Evolutionary conservation across 2,113 vertebrate genomes (phyloP), one percentile per base, ranked within the genome.

Genomic region (Hydropotes inermis): DNA sequence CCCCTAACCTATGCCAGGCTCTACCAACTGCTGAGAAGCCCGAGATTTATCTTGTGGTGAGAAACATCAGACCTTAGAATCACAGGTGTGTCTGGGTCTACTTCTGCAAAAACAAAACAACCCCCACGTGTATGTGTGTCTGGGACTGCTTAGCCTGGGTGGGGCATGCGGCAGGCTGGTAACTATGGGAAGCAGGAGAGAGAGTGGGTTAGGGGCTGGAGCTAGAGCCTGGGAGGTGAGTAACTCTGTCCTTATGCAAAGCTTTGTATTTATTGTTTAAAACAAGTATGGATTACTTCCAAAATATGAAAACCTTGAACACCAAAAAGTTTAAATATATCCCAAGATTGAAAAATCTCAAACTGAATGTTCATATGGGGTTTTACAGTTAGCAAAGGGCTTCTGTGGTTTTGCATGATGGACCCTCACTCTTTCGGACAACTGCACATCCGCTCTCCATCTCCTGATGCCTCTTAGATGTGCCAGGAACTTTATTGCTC

Each of bases 41-140:
- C 19, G 2, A 87, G 54, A 43, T 25, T 50, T 1, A 4, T 1
- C 14, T 2, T 0, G 1, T 3, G 1, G 43, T 0, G n/a, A 70
- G 67, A 45, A 14, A 45, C 16, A 57, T 55, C 55, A 2, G 39
- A 45, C 2, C 1, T 21, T 60, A 64, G 81, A 28, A 5, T 10
- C n/a, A 23, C 1, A 19, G 33, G 82, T 64, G 74, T 1, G 36
- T 2, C 78, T n/a, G 61, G 28, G 58, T 13, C 58, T 23, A 21
- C 21, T 23, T 83, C 23, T 3, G 33, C 30, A 14, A 47, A 76
- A n/a, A 57, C 70, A 15, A 30, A 58, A n/a, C 23, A 9, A 30
- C 36, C n/a, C 1, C 58, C 27, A 1, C 10, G 4, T 10, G 94
- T n/a, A 0, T 3, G 14, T 10, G 19, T 7, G 45, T 58, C 83